Evolutionary conservation across 2,888 invertebrate genomes (phyloP).

Genomic region (Acleris emargana): DNA sequence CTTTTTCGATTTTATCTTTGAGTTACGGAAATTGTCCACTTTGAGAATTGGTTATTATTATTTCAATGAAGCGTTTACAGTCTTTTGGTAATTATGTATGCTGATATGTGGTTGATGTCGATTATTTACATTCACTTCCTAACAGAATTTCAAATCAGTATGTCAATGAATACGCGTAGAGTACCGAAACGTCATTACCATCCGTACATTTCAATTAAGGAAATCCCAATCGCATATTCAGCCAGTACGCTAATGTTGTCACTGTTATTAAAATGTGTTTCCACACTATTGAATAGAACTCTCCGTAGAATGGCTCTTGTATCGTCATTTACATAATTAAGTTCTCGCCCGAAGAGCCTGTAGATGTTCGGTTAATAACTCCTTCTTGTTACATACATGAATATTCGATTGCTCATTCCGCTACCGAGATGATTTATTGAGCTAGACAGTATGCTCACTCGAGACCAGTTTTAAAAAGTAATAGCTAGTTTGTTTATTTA

Average conservation of each 20-base stretch:
- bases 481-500: constrained; percentile 33
- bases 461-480: constrained; percentile 31
- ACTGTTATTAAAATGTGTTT: constrained; percentile 36
- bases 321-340: constrained; percentile 66
- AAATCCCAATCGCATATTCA: constrained; percentile 23
- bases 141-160: constrained; percentile 3
- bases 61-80: too few species aligned
- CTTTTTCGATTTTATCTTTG: constrained; percentile 43
- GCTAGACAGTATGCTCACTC: constrained; percentile 37
- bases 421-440: constrained; percentile 52
- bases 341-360: constrained; percentile 55
- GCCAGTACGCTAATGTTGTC: constrained; percentile 26
- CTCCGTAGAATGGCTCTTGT: constrained; percentile 47
- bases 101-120: too few species aligned
- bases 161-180: constrained; percentile 17
- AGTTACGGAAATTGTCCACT: constrained; percentile 9
- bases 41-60: neutral
- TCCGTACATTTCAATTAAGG: constrained; percentile 26
- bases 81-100: too few species aligned
- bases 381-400: constrained; percentile 59
- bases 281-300: constrained; percentile 37
- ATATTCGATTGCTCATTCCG: constrained; percentile 63
- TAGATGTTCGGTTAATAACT: constrained; percentile 57
- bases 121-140: neutral
- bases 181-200: constrained; percentile 11